Base-by-base conservation (phyloP, 2,888 invertebrate species). In the Diplolepis rosae region DNA sequence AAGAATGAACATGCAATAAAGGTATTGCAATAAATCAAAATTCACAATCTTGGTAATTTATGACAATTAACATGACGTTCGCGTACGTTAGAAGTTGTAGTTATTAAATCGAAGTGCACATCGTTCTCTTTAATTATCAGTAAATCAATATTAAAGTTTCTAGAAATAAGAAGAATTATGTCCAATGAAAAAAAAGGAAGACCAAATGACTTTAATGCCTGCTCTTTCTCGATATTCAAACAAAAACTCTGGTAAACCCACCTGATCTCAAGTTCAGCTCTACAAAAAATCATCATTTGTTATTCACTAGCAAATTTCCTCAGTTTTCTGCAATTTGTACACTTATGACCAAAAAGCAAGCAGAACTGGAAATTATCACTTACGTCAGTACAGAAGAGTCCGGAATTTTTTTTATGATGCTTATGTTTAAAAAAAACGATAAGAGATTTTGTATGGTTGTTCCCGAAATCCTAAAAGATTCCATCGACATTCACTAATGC, bases 311-410 rank as follows among this genome's bases (percentile, higher is more conserved):
- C 6, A 54, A 54, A 54, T 54, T 32, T 15, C n/a, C 30, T 54
- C 32, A 54, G 32, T 54, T 54, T 52, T 52, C 30, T 28, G 15
- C 18, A 54, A 54, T 54, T 54, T 54, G 27, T 15, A 15, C 15
- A 54, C 3, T 6, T 15, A 30, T 15, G 30, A 32, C 32, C 30
- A 30, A n/a, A n/a, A n/a, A 18, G 3, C 4, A 30, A 54, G n/a
- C 30, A 15, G 15, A 54, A n/a, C 15, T 54, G 6, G 30, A 30
- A 18, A 18, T 22, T 11, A 32, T 3, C 32, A 18, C 15, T 15
- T 54, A 11, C 54, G 54, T 54, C 54, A 54, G 32, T 15, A n/a
- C n/a, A n/a, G n/a, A n/a, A n/a, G n/a, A n/a, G n/a, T n/a, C n/a
- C n/a, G n/a, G n/a, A n/a, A n/a, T n/a, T n/a, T n/a, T n/a, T n/a